A percentile compares a stretch with the other conserved stretches of the same genome.
phyloP scores from a whole-genome alignment of 1,140 invertebrate genomes.

The Probaryconus sp. region DNA sequence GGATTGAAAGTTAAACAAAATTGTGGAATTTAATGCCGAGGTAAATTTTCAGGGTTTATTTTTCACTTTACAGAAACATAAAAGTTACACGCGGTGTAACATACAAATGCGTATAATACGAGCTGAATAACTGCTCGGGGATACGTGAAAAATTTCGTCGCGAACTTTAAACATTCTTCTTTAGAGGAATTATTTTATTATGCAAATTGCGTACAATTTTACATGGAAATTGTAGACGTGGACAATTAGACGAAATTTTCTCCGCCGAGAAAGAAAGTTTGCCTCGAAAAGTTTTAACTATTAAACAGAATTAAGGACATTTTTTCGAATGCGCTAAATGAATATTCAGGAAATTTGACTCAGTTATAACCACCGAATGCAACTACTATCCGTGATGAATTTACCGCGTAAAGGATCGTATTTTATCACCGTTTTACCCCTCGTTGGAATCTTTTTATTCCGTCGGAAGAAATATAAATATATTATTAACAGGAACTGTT shows the following conservation, averaged over 20 bases:
- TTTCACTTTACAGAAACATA: conserved; percentile 27
- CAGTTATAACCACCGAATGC: too few species aligned
- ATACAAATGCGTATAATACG: too few species aligned
- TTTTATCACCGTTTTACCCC: too few species aligned
- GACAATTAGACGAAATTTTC: conserved; percentile 31
- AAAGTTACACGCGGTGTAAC: neutral
- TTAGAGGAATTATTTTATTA: conserved; percentile 44
- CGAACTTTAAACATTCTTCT: conserved; percentile 33
- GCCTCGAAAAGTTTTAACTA: conserved; percentile 4
- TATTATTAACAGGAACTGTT: too few species aligned
- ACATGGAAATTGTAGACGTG: conserved; percentile 29
- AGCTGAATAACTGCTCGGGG: conserved; percentile 10
- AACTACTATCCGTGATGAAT: too few species aligned
- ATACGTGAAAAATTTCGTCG: conserved; percentile 38
- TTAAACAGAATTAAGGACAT: conserved; percentile 5
- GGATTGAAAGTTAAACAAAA: conserved; percentile 39
- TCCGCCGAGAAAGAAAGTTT: conserved; percentile 12
- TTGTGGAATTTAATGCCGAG: conserved; percentile 50
- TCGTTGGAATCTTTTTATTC: too few species aligned
- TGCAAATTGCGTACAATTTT: conserved; percentile 45
- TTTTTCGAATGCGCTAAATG: conserved; percentile 8
- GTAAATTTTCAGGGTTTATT: conserved; percentile 36
- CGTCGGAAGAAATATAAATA: too few species aligned
- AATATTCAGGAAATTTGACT: too few species aligned
- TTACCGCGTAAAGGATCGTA: too few species aligned